Base-by-base conservation (phyloP, 2,888 invertebrate species). In the Epirrhoe tristata region DNA sequence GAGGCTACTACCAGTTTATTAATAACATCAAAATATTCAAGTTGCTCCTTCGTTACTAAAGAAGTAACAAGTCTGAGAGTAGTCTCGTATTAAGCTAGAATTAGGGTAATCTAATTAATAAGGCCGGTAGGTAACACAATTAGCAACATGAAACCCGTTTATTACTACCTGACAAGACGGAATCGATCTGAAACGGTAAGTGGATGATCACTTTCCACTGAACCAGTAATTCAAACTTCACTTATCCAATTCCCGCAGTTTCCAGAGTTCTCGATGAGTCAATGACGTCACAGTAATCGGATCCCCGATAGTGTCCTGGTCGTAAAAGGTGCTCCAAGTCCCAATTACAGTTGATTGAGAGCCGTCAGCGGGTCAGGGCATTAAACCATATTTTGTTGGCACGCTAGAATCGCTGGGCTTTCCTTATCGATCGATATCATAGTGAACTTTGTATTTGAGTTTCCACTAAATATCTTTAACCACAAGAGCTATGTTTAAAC, bases 261-360 rank as follows among this genome's bases (percentile, higher is more conserved):
- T 56, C 67, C 54, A 51, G 24, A 39, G 31, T 57, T 63, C 60
- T 46, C 39, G 39, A 59, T 63, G 62, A 65, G 56, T 48, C 51
- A 14, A 56, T 67, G 66, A 60, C 63, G 66, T 62, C 69, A 64
- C 60, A 39, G 63, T 69, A 69, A 70, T 66, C 58, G 61, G 69
- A 70, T 71, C 59, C 57, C 62, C 55, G 58, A 58, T 63, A 70
- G 67, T 64, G 64, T 54, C 50, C 64, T 64, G 46, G 34, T 66
- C 78, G 86, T 85, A 87, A 88, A 89, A 87, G 84, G 83, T 79
- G 77, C 73, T 80, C 81, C 83, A 82, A 85, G 78, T 81, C 78
- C 79, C 86, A 87, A 88, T 89, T 86, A 89, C 85, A 75, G 69
- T 74, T 82, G 85, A 88, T 86, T 82, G 84, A 87, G 83, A 81